phyloP scores from a whole-genome alignment of 1,140 invertebrate genomes.

The Pemphigus obesinymphae region DNA sequence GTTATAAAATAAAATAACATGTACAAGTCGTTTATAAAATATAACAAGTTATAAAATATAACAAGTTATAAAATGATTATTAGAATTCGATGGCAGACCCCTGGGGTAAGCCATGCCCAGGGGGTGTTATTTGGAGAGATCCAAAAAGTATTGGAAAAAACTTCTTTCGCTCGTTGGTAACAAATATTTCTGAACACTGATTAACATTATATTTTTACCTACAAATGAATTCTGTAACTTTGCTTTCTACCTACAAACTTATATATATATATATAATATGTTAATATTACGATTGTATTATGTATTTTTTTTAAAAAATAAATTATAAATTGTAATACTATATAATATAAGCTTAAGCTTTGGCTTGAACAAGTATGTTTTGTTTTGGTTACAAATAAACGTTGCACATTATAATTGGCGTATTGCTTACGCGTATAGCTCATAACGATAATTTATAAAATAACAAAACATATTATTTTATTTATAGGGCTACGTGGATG shows the following conservation, averaged over 20 bases:
- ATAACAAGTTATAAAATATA: no score
- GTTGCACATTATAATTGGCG: background rate
- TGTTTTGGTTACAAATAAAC: background rate
- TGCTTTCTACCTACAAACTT: no score
- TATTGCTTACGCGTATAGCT: background rate
- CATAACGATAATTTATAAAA: background rate
- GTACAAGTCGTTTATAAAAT: no score
- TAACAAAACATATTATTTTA: background rate
- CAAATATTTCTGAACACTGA: slow-evolving; percentile 14
- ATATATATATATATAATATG: no score
- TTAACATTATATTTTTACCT: slow-evolving; percentile 15
- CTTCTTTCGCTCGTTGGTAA: slow-evolving; percentile 65
- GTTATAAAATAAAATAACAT: no score
- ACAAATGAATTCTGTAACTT: background rate
- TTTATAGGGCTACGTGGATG: slow-evolving; percentile 45
- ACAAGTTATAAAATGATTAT: slow-evolving; percentile 39
- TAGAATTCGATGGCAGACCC: slow-evolving; percentile 48
- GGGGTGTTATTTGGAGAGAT: slow-evolving; percentile 61
- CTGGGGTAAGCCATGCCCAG: slow-evolving; percentile 62
- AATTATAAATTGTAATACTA: no score
- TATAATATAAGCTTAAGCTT: slow-evolving; percentile 11
- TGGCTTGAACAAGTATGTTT: background rate
- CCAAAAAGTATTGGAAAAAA: slow-evolving; percentile 60
- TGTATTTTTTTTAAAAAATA: no score
- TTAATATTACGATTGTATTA: no score